Conservation (phyloP, 1,140 invertebrate genomes). For the Brachionus plicatilis region DNA sequence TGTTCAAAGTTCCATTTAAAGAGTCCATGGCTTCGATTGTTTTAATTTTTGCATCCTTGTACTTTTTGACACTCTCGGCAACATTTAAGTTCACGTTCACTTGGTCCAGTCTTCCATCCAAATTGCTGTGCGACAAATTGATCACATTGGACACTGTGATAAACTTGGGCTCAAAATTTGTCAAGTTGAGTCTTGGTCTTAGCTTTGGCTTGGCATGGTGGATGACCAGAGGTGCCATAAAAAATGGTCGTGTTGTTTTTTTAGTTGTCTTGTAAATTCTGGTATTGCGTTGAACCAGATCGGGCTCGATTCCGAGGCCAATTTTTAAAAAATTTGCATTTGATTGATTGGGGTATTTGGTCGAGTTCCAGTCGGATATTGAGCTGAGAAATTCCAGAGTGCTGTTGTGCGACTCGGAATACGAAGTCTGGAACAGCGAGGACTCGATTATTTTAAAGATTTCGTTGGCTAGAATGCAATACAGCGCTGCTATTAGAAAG, state of each 20-base stretch:
- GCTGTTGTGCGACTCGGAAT: background rate
- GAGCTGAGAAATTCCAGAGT: background rate
- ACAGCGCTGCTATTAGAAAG: conserved; percentile 23
- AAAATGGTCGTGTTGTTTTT: conserved; percentile 15
- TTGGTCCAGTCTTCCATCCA: background rate
- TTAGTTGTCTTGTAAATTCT: background rate
- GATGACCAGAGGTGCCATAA: conserved; percentile 19
- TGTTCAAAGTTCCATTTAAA: background rate
- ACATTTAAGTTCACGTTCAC: conserved; percentile 6
- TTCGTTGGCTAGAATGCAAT: conserved; percentile 31
- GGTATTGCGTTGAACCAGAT: background rate
- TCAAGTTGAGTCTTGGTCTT: background rate
- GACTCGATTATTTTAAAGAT: conserved; percentile 36
- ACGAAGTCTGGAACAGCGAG: background rate
- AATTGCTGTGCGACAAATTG: background rate
- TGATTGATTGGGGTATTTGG: background rate
- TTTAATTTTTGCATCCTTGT: background rate
- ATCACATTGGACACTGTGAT: background rate
- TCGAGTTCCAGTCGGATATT: background rate
- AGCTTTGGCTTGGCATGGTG: conserved; percentile 30
- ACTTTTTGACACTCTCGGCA: background rate
- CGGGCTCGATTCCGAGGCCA: conserved; percentile 21
- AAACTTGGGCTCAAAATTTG: background rate
- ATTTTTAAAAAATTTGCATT: conserved; percentile 7
- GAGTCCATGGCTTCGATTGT: background rate